Conservation (phyloP, 2,888 invertebrate genomes). For the Xestia ashworthii region DNA sequence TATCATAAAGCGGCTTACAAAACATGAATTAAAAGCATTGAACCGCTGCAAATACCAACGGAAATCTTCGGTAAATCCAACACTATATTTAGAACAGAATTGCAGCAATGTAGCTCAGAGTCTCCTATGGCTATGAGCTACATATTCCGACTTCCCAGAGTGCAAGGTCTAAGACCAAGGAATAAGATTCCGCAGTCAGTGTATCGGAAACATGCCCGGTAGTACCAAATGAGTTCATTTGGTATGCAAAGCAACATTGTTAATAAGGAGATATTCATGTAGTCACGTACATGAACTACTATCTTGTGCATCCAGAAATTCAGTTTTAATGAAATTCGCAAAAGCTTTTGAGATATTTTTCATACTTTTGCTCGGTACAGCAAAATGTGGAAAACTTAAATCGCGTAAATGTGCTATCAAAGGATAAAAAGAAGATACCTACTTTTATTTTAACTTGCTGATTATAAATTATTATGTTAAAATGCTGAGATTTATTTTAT, state of each 20-base stretch:
- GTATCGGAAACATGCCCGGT: conserved; percentile 45
- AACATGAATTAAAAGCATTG: conserved; percentile 12
- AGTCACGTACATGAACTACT: conserved; percentile 3
- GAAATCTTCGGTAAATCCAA: background rate
- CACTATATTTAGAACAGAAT: conserved; percentile 13
- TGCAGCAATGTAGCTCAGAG: background rate
- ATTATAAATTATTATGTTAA: background rate
- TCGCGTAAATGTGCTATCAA: background rate
- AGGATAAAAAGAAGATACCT: too few species aligned
- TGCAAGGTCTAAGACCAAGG: too few species aligned
- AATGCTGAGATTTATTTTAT: background rate
- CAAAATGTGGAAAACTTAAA: background rate
- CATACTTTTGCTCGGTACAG: background rate
- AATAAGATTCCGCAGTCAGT: conserved; percentile 42
- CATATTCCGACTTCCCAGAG: conserved; percentile 24
- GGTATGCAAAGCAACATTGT: conserved; percentile 27
- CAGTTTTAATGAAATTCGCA: background rate
- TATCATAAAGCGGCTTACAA: background rate
- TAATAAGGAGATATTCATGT: conserved; percentile 15
- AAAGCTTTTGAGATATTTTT: background rate
- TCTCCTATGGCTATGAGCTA: conserved; percentile 6
- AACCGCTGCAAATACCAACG: background rate
- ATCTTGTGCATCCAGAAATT: conserved; percentile 9
- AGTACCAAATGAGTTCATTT: conserved; percentile 11
- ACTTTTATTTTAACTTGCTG: background rate